Conservation (phyloP, 2,113 vertebrate species). For the Leiothrix lutea region DNA sequence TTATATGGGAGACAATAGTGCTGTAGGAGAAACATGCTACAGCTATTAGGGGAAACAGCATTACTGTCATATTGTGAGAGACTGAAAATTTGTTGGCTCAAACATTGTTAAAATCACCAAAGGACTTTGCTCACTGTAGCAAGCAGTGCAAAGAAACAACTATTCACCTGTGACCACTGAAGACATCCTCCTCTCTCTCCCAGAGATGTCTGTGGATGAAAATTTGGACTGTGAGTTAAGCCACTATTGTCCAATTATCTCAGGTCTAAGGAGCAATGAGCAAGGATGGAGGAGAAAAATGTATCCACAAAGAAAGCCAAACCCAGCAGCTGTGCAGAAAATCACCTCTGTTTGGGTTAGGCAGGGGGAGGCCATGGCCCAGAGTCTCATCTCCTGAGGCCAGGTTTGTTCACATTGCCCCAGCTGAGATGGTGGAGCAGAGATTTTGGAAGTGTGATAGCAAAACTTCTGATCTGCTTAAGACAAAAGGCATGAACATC, state of each 20-base stretch:
- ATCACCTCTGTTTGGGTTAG: neutral
- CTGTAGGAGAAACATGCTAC: neutral
- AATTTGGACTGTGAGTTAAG: neutral
- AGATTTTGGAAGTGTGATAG: neutral
- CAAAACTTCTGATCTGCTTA: accelerated
- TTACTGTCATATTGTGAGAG: neutral
- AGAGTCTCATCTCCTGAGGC: neutral
- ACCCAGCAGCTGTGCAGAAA: neutral
- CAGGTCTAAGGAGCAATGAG: neutral
- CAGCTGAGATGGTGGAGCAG: too few species aligned
- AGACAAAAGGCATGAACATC: neutral
- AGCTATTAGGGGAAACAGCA: neutral
- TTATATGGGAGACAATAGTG: neutral
- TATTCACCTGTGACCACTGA: neutral
- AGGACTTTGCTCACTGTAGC: neutral
- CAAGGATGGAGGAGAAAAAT: neutral
- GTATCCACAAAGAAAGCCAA: neutral
- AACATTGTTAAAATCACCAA: neutral
- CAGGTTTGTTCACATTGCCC: accelerated
- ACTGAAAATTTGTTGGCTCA: neutral
- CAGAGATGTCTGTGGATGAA: neutral
- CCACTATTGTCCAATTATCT: neutral
- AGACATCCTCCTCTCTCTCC: neutral
- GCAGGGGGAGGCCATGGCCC: neutral
- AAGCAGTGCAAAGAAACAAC: neutral